Evolutionary conservation across 2,113 vertebrate species (phyloP), one percentile per base, ranked within the genome.

Genomic region (Porphyrio hochstetteri): DNA sequence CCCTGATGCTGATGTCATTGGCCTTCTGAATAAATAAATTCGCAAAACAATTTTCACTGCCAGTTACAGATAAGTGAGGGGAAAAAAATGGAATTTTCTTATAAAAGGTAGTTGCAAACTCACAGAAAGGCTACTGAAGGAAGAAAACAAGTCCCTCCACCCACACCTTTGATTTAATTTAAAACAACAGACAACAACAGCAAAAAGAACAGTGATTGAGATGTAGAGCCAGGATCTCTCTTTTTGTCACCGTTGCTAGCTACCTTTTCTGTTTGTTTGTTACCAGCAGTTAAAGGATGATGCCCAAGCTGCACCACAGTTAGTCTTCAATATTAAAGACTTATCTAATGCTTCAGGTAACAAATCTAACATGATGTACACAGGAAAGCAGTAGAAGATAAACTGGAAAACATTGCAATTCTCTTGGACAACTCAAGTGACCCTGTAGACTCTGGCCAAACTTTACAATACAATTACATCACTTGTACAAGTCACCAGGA

Each of bases 11-110:
- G 38, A 69, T 87, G 31, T 85, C 0, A 0, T 21, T 78, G 56
- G 52, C 86, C 81, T 78, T 89, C 68, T 71, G 42, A 92, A 88
- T 86, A 91, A 88, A 91, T 53, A 88, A 38, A 81, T 93, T 76
- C 82, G 46, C 60, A 91, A 89, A 88, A 86, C 46, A 63, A 16
- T 68, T 55, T 88, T 52, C 33, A 29, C 29, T 59, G 25, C 42
- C 23, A 89, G 20, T 60, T 77, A 81, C 1, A 88, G 64, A 46
- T 84, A 95, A 93, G 60, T 16, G 4, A 70, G 44, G 44, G 44
- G 44, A 18, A 46, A 95, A 86, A 95, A 84, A 46, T 9, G 1
- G 69, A 63, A 77, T 78, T 86, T 88, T 92, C 44, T 68, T 52
- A 60, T 75, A 71, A 81, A 92, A 95, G 35, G 46, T 84, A 68